These are phyloP conservation scores for Antedon mediterranea DNA, from an alignment of 53 echinoderm and acorn worm genomes.

Conservation along the genomic window DNA sequence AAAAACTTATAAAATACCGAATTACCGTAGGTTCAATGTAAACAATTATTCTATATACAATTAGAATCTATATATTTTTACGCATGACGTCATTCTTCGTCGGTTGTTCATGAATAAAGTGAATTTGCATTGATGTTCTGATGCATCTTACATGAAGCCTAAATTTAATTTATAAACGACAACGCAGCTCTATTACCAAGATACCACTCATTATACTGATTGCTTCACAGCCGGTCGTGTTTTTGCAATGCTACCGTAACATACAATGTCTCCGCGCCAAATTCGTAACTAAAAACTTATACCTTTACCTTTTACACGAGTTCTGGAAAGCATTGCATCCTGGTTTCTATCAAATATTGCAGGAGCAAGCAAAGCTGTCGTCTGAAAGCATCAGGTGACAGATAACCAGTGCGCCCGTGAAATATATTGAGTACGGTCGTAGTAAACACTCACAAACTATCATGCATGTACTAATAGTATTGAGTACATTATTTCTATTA, in stretches of 20 bases:
- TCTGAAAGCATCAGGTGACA: not conserved
- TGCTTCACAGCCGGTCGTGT: not conserved
- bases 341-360: not conserved
- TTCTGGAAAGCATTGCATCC: not conserved
- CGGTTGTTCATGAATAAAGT: not conserved
- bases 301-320: not conserved
- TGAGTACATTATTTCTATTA: not conserved
- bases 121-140: not conserved
- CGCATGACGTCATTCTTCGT: not conserved
- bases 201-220: not conserved
- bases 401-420: not conserved
- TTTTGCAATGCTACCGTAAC: not conserved
- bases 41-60: not conserved
- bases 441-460: not conserved
- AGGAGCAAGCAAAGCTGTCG: not conserved
- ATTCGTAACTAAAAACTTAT: not conserved
- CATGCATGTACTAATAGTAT: not conserved
- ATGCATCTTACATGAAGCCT: not conserved
- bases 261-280: not conserved
- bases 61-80: not conserved
- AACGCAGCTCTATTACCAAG: not conserved
- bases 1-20: too few relatives aligned
- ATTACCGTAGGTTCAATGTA: not conserved
- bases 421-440: not conserved
- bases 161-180: not conserved